Percentiles rank a stretch among this genome's conserved stretches.
Conservation (phyloP, 2,113 vertebrate species). For the Phylloscopus trochiloides region DNA sequence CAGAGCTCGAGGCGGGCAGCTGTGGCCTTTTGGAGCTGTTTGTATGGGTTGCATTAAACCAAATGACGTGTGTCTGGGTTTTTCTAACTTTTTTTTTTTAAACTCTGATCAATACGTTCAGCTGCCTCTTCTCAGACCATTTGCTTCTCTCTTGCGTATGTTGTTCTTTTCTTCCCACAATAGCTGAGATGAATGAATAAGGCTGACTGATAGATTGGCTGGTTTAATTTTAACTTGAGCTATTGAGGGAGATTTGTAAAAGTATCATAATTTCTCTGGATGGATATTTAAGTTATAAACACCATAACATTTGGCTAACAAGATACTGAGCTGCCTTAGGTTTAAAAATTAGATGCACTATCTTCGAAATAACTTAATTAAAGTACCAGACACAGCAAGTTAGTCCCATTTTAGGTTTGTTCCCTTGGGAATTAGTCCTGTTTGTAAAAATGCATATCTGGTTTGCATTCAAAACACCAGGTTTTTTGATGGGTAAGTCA, state of each 20-base stretch:
- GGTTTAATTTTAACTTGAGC: slow-evolving; percentile 53
- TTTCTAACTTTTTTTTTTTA: slow-evolving; percentile 22
- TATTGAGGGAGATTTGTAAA: slow-evolving; percentile 30
- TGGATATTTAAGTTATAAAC: slow-evolving; percentile 22
- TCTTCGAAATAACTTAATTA: not conserved
- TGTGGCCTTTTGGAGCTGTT: slow-evolving; percentile 59
- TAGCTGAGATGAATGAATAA: slow-evolving; percentile 51
- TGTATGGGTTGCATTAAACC: slow-evolving; percentile 44
- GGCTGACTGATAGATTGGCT: slow-evolving; percentile 48
- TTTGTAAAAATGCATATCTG: not conserved
- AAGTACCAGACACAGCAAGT: not conserved
- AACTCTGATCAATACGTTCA: slow-evolving; percentile 55
- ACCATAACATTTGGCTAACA: not conserved
- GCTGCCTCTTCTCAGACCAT: slow-evolving; percentile 54
- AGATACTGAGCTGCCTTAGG: not conserved
- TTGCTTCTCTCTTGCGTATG: slow-evolving; percentile 27
- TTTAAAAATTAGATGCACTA: not conserved
- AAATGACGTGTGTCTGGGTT: slow-evolving; percentile 56
- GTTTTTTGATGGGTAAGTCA: not conserved
- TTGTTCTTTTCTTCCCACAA: slow-evolving; percentile 49
- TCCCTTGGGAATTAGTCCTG: not conserved
- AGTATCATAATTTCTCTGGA: slow-evolving; percentile 10
- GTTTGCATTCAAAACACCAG: not conserved
- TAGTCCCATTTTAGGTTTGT: not conserved
- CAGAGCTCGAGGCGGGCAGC: not conserved